Base-by-base conservation (phyloP, 2,888 invertebrate genomes). In the Arrhopalites spinosus region DNA sequence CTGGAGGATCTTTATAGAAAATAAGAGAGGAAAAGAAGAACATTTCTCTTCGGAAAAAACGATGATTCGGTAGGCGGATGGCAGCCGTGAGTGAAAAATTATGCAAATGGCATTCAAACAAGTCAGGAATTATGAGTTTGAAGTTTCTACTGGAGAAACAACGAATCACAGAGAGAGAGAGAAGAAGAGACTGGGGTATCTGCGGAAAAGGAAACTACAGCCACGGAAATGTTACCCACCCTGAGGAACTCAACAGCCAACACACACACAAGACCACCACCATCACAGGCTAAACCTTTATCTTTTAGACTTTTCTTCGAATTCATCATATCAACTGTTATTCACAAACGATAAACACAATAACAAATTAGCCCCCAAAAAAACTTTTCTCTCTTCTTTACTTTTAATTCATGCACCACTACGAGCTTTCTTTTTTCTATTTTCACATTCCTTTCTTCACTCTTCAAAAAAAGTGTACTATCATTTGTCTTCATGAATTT, bases 51-150 rank as follows among this genome's bases (percentile, higher is more conserved):
- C 77, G 78, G 80, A 81, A 81, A 82, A 79, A 80, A 78, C 78
- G 76, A 78, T 76, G 75, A 75, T 73, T 76, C 74, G 81, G 78
- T 77, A 73, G 75, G 75, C 69, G 66, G 77, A 73, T 81, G 81
- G 80, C 82, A 81, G 81, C 77, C 81, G 79, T 81, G 81, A 82
- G 82, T 81, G 82, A 82, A 80, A 82, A 82, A 82, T 82, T 82
- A 82, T 82, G 82, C 79, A 82, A 82, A 82, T 82, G 77, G 77
- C 78, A 82, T 81, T 82, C 82, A 81, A 81, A 79, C 77, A 78
- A 81, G 80, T 80, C 78, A 80, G 78, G 79, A 82, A 81, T 82
- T 82, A 82, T 82, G 82, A 82, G 78, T 81, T 78, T 68, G 47
- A 73, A 72, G 64, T 71, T 70, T 71, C 59, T 74, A 78, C 77